phyloP scores from a whole-genome alignment of 2,888 invertebrate genomes.

The Drosophila rubida region DNA sequence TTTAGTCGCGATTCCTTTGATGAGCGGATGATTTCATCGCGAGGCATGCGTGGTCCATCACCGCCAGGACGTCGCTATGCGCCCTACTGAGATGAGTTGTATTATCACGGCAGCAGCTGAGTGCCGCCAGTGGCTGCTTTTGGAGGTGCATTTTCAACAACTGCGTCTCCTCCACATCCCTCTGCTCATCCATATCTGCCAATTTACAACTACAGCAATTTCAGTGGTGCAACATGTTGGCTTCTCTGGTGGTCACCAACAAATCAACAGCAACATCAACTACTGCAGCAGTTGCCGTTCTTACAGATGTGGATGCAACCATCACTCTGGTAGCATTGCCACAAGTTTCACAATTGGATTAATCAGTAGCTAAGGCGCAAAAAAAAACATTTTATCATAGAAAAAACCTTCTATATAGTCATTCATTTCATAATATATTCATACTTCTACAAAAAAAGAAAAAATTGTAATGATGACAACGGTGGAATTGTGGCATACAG shows the following conservation, averaged over 20 bases:
- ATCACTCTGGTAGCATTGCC: constrained; percentile 42
- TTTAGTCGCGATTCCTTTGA: constrained; percentile 95
- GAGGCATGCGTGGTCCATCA: constrained; percentile 91
- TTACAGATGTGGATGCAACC: constrained; percentile 56
- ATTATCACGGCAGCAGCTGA: constrained; percentile 74
- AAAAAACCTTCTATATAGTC: constrained; percentile 29
- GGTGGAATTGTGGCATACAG: constrained; percentile 8
- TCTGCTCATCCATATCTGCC: constrained; percentile 34
- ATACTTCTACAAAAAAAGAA: constrained; percentile 28
- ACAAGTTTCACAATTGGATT: constrained; percentile 21
- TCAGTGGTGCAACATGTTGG: constrained; percentile 42
- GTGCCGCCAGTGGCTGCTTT: constrained; percentile 46
- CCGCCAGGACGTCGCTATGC: constrained; percentile 94
- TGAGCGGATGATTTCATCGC: constrained; percentile 88
- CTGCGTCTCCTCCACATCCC: constrained; percentile 40
- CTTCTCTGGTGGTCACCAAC: constrained; percentile 60
- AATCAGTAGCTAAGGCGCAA: constrained; percentile 31
- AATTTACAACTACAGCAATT: constrained; percentile 35
- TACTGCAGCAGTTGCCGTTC: constrained; percentile 50
- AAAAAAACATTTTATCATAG: constrained; percentile 32
- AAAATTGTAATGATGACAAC: constrained; percentile 44
- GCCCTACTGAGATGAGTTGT: constrained; percentile 89
- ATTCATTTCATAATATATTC: constrained; percentile 42
- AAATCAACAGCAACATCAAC: constrained; percentile 19
- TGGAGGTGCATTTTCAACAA: constrained; percentile 44